phyloP scores from a whole-genome alignment of 2,113 vertebrate genomes.

The Dendrocopos noguchii region DNA sequence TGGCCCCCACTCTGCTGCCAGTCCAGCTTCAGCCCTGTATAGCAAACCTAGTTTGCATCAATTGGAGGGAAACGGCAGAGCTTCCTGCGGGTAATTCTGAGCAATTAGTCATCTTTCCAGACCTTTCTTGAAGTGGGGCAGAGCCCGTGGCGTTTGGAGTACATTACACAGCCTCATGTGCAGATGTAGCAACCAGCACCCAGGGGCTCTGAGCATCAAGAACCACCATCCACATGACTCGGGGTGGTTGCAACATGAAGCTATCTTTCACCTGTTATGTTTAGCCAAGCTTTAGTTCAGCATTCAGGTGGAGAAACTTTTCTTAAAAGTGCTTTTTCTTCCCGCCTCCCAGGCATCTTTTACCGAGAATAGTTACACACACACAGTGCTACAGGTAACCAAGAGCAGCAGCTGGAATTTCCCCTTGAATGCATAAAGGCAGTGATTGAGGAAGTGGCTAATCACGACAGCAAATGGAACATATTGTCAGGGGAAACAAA shows the following conservation, averaged over 20 bases:
- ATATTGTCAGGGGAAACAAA: not conserved
- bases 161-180: not conserved
- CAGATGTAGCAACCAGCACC: not conserved
- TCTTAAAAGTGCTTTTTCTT: not conserved
- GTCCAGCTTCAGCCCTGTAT: not conserved
- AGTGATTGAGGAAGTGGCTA: not conserved
- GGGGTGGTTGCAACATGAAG: not conserved
- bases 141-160: not conserved
- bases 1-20: not conserved
- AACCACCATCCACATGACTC: not conserved
- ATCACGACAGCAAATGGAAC: accelerated
- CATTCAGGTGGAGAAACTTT: not conserved
- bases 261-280: not conserved
- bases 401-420: not conserved
- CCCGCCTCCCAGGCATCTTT: not conserved
- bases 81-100: not conserved
- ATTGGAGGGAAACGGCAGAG: not conserved
- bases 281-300: not conserved
- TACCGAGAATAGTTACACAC: not conserved
- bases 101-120: not conserved
- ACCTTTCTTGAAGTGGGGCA: not conserved
- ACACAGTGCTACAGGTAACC: not conserved
- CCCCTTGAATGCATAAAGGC: not conserved
- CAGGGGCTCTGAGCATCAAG: not conserved
- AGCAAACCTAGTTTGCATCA: not conserved